A percentile compares a stretch with the other conserved stretches of the same genome.
These are phyloP conservation scores for Sitta carolinensis DNA, from an alignment of 2,797 vertebrate genomes.

Conservation along the genomic window DNA sequence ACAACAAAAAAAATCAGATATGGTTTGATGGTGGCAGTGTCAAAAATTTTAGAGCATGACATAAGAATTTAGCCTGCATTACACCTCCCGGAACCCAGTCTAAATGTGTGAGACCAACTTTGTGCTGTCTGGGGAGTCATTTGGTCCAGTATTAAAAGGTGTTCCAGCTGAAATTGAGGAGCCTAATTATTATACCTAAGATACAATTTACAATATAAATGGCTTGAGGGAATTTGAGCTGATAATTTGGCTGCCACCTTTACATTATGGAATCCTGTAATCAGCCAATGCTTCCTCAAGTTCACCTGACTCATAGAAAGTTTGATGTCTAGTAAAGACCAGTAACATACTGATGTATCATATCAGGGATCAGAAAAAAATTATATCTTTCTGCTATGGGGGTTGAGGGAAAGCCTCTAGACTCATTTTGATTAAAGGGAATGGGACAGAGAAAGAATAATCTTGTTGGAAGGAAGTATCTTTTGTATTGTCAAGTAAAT, in stretches of 20 bases:
- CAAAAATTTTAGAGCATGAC: not conserved
- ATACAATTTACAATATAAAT: not conserved
- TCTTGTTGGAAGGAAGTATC: not conserved
- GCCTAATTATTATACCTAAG: not conserved
- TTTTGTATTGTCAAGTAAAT: not conserved
- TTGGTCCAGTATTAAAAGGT: not conserved
- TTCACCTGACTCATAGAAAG: not conserved
- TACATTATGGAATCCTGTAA: not conserved
- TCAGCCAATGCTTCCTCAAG: fast-evolving
- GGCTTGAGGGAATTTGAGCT: not conserved
- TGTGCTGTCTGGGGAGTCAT: not conserved
- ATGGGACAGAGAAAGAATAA: not conserved
- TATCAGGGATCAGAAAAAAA: not conserved
- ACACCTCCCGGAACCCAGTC: fast-evolving
- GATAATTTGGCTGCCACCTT: not conserved
- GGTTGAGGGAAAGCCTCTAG: not conserved
- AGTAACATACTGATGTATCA: not conserved
- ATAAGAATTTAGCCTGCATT: not conserved
- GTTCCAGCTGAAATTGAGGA: not conserved
- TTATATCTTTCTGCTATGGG: not conserved
- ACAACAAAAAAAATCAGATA: not conserved
- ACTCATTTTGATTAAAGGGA: not conserved
- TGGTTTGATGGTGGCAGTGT: not conserved
- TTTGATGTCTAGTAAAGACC: not conserved
- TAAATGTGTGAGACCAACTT: not conserved